Percentiles rank a stretch among this genome's conserved stretches.
Evolutionary conservation across 2,888 invertebrate species (phyloP).

Genomic region (Byasa hedistus): DNA sequence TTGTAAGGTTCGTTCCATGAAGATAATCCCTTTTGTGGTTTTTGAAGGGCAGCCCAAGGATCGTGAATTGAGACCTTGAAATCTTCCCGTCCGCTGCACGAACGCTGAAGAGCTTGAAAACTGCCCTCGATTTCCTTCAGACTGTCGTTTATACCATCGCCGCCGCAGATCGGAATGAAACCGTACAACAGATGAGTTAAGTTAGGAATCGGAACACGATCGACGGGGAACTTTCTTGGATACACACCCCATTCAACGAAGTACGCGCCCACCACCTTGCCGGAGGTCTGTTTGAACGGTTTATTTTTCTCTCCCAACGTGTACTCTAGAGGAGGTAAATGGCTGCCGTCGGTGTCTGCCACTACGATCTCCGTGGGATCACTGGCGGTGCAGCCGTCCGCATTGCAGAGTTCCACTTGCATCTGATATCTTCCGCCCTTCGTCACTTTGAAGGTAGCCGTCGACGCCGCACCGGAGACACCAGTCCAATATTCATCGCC

Average conservation of each 20-base stretch:
- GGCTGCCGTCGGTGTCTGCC: constrained; percentile 75
- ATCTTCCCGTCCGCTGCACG: constrained; percentile 73
- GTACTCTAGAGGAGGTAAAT: constrained; percentile 67
- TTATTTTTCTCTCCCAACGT: constrained; percentile 68
- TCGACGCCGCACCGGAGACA: constrained; percentile 52
- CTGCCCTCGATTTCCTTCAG: constrained; percentile 76
- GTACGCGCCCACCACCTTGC: constrained; percentile 71
- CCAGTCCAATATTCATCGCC: constrained; percentile 69
- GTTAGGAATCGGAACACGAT: constrained; percentile 67
- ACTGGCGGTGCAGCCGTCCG: constrained; percentile 66
- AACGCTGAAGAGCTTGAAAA: constrained; percentile 72
- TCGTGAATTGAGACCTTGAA: constrained; percentile 75
- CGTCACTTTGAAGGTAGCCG: constrained; percentile 69
- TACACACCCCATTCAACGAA: constrained; percentile 77
- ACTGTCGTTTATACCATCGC: constrained; percentile 75
- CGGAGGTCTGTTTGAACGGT: constrained; percentile 72
- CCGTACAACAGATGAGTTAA: constrained; percentile 72
- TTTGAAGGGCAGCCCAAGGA: constrained; percentile 74
- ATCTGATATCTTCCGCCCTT: constrained; percentile 72
- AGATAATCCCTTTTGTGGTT: constrained; percentile 69
- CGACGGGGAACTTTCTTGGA: constrained; percentile 72
- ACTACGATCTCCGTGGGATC: constrained; percentile 69
- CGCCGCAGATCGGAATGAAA: constrained; percentile 74
- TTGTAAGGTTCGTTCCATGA: constrained; percentile 77
- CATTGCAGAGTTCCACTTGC: constrained; percentile 68